phyloP scores from a whole-genome alignment of 2,888 invertebrate genomes.

The Eueremaeus valkanovi region DNA sequence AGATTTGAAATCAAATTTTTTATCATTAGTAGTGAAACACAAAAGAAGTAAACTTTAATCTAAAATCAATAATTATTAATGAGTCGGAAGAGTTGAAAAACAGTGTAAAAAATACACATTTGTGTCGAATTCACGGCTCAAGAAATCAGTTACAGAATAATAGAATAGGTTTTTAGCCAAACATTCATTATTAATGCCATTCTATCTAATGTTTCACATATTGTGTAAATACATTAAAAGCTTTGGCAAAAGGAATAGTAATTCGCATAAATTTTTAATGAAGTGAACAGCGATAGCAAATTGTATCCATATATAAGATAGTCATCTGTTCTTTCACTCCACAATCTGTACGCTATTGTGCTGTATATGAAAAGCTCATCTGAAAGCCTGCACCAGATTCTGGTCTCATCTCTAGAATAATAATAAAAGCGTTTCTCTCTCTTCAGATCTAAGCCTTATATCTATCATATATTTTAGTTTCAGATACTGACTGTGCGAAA shows the following conservation, averaged over 20 bases:
- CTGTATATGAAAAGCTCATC: too few relatives aligned
- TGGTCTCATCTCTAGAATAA: neutral
- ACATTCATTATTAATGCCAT: slow-evolving; percentile 15
- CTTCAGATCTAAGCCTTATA: neutral
- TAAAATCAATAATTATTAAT: neutral
- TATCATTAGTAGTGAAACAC: too few relatives aligned
- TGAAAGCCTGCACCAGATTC: neutral
- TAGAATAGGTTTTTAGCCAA: neutral
- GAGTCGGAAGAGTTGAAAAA: too few relatives aligned
- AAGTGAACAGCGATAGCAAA: neutral
- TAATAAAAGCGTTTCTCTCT: neutral
- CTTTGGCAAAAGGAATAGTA: neutral
- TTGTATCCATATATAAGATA: neutral
- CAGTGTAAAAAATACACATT: too few relatives aligned
- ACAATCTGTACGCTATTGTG: neutral
- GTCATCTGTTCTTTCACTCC: neutral
- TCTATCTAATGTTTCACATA: neutral
- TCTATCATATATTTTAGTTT: neutral
- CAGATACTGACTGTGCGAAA: neutral
- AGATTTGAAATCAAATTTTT: too few relatives aligned
- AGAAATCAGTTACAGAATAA: neutral
- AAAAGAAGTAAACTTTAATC: neutral
- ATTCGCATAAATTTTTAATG: slow-evolving; percentile 25
- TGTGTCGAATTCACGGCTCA: too few relatives aligned
- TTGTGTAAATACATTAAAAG: slow-evolving; percentile 13